These are phyloP conservation scores for Lottia gigantea DNA, from an alignment of 2,888 invertebrate species.

Conservation along the genomic window DNA sequence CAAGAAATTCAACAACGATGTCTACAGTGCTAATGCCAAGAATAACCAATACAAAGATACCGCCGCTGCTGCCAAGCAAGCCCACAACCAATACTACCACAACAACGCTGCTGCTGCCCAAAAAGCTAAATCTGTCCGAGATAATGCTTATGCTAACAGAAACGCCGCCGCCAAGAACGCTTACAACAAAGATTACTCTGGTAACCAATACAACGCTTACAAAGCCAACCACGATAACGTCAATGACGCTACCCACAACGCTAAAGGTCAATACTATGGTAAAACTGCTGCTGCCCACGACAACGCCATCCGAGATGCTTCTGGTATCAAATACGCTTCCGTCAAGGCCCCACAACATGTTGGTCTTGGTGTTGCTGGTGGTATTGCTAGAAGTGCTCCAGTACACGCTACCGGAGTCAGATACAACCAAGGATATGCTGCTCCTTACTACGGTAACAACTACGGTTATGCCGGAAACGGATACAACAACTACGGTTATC, in stretches of 20 bases:
- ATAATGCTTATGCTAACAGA: not conserved
- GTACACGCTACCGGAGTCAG: not conserved
- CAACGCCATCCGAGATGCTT: not conserved
- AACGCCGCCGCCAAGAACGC: not conserved
- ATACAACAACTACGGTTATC: conserved; percentile 7
- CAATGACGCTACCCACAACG: not conserved
- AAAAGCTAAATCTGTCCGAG: not conserved
- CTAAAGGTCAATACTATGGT: not conserved
- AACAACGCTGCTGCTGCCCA: conserved; percentile 4
- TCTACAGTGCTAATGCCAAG: not conserved
- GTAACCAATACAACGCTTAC: not conserved
- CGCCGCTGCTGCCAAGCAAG: not conserved
- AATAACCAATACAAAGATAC: not conserved
- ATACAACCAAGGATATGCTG: not conserved
- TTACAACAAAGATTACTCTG: not conserved
- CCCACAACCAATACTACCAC: not conserved
- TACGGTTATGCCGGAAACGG: not conserved
- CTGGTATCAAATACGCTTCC: not conserved
- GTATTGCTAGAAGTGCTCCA: not conserved
- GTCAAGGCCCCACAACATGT: not conserved
- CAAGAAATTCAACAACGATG: conserved; percentile 5
- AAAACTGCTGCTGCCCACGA: conserved; percentile 2
- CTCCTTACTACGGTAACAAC: not conserved
- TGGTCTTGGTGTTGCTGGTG: not conserved
- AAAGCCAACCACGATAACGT: not conserved